These are phyloP conservation scores for Datnioides undecimradiatus DNA, from an alignment of 2,113 vertebrate species.

Conservation along the genomic window DNA sequence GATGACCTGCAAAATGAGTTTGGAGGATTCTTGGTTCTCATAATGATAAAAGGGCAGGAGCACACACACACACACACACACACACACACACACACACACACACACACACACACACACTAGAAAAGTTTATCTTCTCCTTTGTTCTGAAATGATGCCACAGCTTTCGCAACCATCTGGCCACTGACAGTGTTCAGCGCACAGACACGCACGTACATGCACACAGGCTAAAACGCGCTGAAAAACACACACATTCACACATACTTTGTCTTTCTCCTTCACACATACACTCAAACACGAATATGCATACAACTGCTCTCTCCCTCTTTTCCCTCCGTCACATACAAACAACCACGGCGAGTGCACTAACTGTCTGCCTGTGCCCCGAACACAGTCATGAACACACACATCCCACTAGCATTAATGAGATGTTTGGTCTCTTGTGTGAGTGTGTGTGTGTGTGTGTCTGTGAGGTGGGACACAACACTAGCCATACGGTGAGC, in stretches of 20 bases:
- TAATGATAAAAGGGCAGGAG: constrained; percentile 33
- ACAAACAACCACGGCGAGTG: constrained; percentile 18
- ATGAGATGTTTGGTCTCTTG: constrained; percentile 34
- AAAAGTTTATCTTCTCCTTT: constrained; percentile 35
- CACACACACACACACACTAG: neutral
- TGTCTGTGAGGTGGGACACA: constrained; percentile 12
- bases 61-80: constrained; percentile 1
- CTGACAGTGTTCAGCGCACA: constrained; percentile 28
- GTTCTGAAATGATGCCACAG: constrained; percentile 46
- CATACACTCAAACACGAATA: constrained; percentile 19
- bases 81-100: constrained; percentile 26
- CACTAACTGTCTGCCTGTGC: constrained; percentile 2
- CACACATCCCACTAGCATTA: constrained; percentile 4
- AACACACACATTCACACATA: constrained; percentile 35
- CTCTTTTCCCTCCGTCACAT: constrained; percentile 9
- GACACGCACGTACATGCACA: neutral
- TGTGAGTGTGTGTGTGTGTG: constrained; percentile 13
- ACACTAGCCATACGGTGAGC: constrained; percentile 29
- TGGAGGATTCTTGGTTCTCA: constrained; percentile 22
- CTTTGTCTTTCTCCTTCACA: constrained; percentile 33
- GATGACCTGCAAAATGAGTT: constrained; percentile 38
- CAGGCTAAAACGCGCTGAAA: neutral
- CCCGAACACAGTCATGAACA: constrained; percentile 15
- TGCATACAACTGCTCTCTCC: constrained; percentile 25
- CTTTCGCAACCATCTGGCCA: constrained; percentile 62